Evolutionary conservation across 2,797 vertebrate genomes (phyloP), one percentile per base, ranked within the genome.

Genomic region (Prunella strophiata): DNA sequence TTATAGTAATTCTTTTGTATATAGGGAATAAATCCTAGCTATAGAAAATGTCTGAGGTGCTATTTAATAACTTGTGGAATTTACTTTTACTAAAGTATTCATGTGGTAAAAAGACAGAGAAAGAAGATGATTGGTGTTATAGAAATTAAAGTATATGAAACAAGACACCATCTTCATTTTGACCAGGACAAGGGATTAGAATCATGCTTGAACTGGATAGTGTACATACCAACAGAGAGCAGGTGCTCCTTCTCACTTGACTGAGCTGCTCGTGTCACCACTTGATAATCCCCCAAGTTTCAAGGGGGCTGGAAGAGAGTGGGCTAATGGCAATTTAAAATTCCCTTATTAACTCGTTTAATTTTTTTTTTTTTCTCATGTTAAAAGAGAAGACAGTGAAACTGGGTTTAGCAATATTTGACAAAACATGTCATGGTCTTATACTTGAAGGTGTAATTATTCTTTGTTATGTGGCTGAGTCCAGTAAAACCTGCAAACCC

Each of bases 171-270:
- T 54, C 45, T 92, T 93, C 79, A 81, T 92, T 94, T 88, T 62
- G 75, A 47, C 34, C 54, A 93, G 85, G 75, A 93, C 38, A 23
- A 58, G 96, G 85, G 91, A 96, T 96, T 92, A 92, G 91, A 92
- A 14, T 96, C 75, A 83, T 94, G 83, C 52, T 89, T 92, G 72
- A 80, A 11, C 25, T 63, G 50, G 75, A 95, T 93, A 95, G 93
- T 85, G 87, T 93, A 89, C 93, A 94, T 93, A 85, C 82, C 94
- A 95, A 8, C 25, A 63, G 47, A 73, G 57, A 96, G 82, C 96
- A 96, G 95, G 91, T 96, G 91, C 70, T 43, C 58, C 91, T 89
- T 80, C 89, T 95, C 42, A 0, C 79, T 74, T 89, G 70, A 80
- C 89, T 47, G 85, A 88, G 72, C 85, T 89, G 82, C 85, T 80